Percentiles rank a stretch among this genome's conserved stretches.
phyloP scores from a whole-genome alignment of 2,113 vertebrate genomes.

The Phycodurus eques region DNA sequence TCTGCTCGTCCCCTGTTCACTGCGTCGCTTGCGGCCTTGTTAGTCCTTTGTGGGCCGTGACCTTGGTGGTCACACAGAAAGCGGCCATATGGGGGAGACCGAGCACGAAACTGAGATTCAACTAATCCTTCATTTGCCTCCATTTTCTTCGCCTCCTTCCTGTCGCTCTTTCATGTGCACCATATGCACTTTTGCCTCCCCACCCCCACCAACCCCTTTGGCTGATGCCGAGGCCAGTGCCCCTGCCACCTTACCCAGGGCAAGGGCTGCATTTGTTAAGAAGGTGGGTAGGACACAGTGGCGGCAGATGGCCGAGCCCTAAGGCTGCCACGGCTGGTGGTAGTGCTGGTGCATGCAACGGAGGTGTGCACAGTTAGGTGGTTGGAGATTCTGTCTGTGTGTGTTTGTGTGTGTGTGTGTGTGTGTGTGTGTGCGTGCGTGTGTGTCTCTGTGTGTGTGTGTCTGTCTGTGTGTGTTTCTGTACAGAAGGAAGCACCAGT shows the following conservation, averaged over 20 bases:
- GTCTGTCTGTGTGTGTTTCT: slow-evolving; percentile 60
- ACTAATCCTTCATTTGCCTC: slow-evolving; percentile 49
- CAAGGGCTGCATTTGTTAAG: slow-evolving; percentile 72
- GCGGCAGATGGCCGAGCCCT: slow-evolving; percentile 69
- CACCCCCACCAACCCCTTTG: slow-evolving; percentile 46
- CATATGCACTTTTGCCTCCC: not conserved
- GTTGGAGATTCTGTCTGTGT: not conserved
- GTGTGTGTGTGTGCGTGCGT: slow-evolving; percentile 64
- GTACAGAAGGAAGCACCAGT: slow-evolving; percentile 49
- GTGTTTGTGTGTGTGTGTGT: slow-evolving; percentile 14
- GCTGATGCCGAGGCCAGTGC: slow-evolving; percentile 54
- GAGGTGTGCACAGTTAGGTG: slow-evolving; percentile 16
- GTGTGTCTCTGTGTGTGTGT: slow-evolving; percentile 63
- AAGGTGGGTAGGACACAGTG: slow-evolving; percentile 55
- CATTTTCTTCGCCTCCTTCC: slow-evolving; percentile 13
- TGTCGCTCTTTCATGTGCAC: not conserved
- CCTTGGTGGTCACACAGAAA: slow-evolving; percentile 54
- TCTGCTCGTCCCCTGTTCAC: slow-evolving; percentile 21
- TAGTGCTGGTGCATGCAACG: slow-evolving; percentile 27
- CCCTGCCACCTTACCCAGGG: slow-evolving; percentile 70
- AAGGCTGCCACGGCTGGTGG: slow-evolving; percentile 62
- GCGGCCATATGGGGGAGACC: slow-evolving; percentile 51
- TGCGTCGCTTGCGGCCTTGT: slow-evolving; percentile 47
- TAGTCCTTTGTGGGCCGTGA: slow-evolving; percentile 51
- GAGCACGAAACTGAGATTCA: slow-evolving; percentile 37